A percentile compares a stretch with the other conserved stretches of the same genome.
phyloP scores from a whole-genome alignment of 1,140 invertebrate genomes.

The Lordiphosa stackelbergi region DNA sequence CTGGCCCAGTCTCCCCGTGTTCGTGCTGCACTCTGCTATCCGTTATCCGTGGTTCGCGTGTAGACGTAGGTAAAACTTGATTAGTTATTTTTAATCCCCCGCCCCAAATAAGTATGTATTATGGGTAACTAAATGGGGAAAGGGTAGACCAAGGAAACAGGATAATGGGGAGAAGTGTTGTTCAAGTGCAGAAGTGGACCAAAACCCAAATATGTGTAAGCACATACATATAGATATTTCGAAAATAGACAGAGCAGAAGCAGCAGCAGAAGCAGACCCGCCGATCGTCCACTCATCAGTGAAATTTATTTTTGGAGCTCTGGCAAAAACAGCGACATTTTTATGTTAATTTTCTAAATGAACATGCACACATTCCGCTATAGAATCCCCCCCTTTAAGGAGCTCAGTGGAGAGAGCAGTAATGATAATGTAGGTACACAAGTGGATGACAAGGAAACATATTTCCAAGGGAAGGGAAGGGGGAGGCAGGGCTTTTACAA shows the following conservation, averaged over 20 bases:
- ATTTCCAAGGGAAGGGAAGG: too few relatives aligned
- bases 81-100: slow-evolving; percentile 31
- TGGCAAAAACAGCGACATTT: slow-evolving; percentile 66
- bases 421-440: too few relatives aligned
- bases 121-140: too few relatives aligned
- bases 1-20: slow-evolving; percentile 66
- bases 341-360: slow-evolving; percentile 51
- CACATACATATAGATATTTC: slow-evolving; percentile 13
- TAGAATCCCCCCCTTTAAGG: neutral
- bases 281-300: slow-evolving; percentile 35
- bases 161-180: too few relatives aligned
- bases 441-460: too few relatives aligned
- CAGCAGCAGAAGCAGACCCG: slow-evolving; percentile 29
- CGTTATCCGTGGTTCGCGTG: slow-evolving; percentile 59
- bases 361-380: slow-evolving; percentile 50
- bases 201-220: neutral
- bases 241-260: slow-evolving; percentile 47
- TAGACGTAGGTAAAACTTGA: slow-evolving; percentile 56
- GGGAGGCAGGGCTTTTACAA: too few relatives aligned
- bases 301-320: slow-evolving; percentile 71
- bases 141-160: too few relatives aligned
- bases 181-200: too few relatives aligned
- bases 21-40: slow-evolving; percentile 69
- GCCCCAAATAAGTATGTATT: neutral
- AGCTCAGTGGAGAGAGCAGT: too few relatives aligned